Percentiles rank a stretch among this genome's conserved stretches.
Conservation (phyloP, 2,888 invertebrate genomes). For the Beris morrisii region DNA sequence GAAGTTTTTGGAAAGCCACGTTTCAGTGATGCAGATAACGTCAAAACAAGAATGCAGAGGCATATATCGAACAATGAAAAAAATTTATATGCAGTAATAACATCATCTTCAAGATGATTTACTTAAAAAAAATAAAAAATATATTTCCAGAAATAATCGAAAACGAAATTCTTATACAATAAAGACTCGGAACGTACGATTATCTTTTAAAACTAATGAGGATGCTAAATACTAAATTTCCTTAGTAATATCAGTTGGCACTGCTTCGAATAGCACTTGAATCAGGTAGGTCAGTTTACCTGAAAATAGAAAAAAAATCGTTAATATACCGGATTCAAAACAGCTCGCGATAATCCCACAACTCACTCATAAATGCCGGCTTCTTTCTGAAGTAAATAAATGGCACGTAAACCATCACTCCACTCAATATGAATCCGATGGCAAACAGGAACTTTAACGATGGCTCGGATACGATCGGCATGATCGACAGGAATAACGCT, state of each 20-base stretch:
- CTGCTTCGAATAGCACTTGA: conserved; percentile 69
- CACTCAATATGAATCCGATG: conserved; percentile 69
- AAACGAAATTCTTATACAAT: too few species aligned
- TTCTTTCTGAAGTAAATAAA: conserved; percentile 72
- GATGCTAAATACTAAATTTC: conserved; percentile 28
- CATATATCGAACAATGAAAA: too few species aligned
- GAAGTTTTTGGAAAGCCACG: too few species aligned
- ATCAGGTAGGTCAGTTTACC: conserved; percentile 66
- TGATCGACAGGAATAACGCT: conserved; percentile 71
- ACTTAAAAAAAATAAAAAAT: too few species aligned
- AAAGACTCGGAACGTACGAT: too few species aligned
- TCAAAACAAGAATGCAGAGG: too few species aligned
- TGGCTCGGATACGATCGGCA: conserved; percentile 76
- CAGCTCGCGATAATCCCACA: not conserved
- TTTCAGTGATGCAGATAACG: too few species aligned
- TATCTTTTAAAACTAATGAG: too few species aligned
- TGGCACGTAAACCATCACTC: conserved; percentile 70
- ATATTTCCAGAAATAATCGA: too few species aligned
- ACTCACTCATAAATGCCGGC: conserved; percentile 65
- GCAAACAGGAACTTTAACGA: conserved; percentile 77
- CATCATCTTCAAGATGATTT: too few species aligned
- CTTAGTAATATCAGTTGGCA: conserved; percentile 54
- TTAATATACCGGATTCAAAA: conserved; percentile 11
- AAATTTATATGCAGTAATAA: too few species aligned
- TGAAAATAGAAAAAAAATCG: conserved; percentile 54